Conservation (phyloP, 1,140 invertebrate species). For the Drosophila pachea region DNA sequence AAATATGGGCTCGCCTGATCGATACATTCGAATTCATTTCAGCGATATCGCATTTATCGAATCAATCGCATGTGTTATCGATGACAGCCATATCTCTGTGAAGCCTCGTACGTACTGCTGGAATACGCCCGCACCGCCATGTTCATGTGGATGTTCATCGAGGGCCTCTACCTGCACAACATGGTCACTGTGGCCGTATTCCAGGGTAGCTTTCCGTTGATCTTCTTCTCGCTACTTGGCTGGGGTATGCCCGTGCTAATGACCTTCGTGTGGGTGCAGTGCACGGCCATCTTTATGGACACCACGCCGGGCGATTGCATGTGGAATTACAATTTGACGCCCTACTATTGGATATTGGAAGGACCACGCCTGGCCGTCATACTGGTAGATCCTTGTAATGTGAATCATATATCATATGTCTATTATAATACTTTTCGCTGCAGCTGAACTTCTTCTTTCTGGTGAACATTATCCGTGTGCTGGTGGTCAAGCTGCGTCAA, state of each 20-base stretch:
- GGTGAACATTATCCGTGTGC: slow-evolving; percentile 90
- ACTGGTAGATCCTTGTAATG: slow-evolving; percentile 67
- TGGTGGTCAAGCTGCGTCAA: slow-evolving; percentile 89
- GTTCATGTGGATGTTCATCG: slow-evolving; percentile 98
- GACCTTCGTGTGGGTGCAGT: slow-evolving; percentile 85
- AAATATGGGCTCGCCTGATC: no score
- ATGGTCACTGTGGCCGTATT: slow-evolving; percentile 91
- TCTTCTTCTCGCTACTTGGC: slow-evolving; percentile 86
- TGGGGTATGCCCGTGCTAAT: slow-evolving; percentile 90
- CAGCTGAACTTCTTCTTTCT: slow-evolving; percentile 91
- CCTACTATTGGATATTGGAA: slow-evolving; percentile 92
- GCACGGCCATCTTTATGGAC: slow-evolving; percentile 81
- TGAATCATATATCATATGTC: no score
- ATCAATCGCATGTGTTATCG: not conserved
- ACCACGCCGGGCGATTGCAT: slow-evolving; percentile 83
- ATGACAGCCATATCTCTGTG: slow-evolving; percentile 87
- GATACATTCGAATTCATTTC: not conserved
- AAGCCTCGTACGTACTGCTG: slow-evolving; percentile 87
- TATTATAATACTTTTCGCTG: slow-evolving; percentile 58
- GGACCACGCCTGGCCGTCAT: slow-evolving; percentile 89
- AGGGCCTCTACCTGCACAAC: slow-evolving; percentile 93
- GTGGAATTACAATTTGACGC: slow-evolving; percentile 90
- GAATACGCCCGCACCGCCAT: slow-evolving; percentile 93
- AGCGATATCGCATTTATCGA: not conserved
- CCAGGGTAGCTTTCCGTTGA: slow-evolving; percentile 86